Base-by-base conservation (phyloP, 2,113 vertebrate species). In the Perccottus glenii region DNA sequence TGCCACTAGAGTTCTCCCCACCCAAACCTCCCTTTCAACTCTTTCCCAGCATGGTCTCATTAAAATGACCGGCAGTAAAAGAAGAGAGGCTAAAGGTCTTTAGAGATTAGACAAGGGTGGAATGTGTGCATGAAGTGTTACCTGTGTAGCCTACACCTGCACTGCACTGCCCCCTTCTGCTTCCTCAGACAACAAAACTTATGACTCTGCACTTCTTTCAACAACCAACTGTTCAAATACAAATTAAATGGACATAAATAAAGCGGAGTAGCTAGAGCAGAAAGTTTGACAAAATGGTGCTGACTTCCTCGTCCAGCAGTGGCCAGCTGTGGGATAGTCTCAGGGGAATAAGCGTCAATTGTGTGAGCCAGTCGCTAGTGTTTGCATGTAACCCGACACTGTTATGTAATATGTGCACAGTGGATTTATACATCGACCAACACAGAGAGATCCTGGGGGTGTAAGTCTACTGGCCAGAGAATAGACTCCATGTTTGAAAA, bases 101-200 rank as follows among this genome's bases (percentile, higher is more conserved):
- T 9, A 46, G 52, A 40, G 61, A 57, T 55, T 58, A 16, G 55
- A 61, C 35, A 0, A 3, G 15, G 33, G 19, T 9, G 14, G 49
- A n/a, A 56, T 56, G 40, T 52, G 74, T 16, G 84, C 79, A 73
- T 87, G 79, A 68, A n/a, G 40, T 9, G 59, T 47, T 64, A 86
- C 85, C 86, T 86, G 86, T 62, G 47, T 47, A 43, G 11, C 27
- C 36, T 77, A 80, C 81, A 88, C 85, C 85, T 81, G 75, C 83
- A 67, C 77, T 67, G 65, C 57, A 78, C 82, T 87, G 84, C 90
- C 90, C 87, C 85, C 90, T 90, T 60, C 85, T 91, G 90, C 70
- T 63, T 5, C 2, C 49, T 38, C 9, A n/a, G 9, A 11, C 14
- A 40, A 3, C 3, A 44, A 44, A 46, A 47, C 33, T 32, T 11